Conservation (phyloP, 2,888 invertebrate genomes). For the Euphydryas editha region DNA sequence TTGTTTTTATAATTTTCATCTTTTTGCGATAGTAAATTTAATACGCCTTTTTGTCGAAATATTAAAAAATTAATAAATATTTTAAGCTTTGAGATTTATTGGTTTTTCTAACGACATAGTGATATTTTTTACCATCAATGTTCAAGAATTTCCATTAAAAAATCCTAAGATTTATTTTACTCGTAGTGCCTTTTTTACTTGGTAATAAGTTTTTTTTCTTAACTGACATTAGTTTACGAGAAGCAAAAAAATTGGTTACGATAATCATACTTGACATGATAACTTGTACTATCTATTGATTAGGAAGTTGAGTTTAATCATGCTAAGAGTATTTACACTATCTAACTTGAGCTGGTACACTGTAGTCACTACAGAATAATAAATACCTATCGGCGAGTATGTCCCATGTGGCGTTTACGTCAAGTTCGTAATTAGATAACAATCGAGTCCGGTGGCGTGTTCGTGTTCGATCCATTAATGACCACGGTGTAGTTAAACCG, state of each 20-base stretch:
- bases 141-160: too few relatives aligned
- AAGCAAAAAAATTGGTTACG: neutral
- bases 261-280: neutral
- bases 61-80: too few relatives aligned
- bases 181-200: too few relatives aligned
- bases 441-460: constrained; percentile 63
- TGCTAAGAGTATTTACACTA: neutral
- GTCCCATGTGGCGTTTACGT: constrained; percentile 70
- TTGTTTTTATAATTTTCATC: too few relatives aligned
- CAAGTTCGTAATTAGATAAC: constrained; percentile 79
- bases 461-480: constrained; percentile 72
- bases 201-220: too few relatives aligned
- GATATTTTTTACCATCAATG: too few relatives aligned
- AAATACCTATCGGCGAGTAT: constrained; percentile 47
- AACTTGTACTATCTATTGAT: neutral
- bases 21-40: too few relatives aligned
- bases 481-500: constrained; percentile 51
- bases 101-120: too few relatives aligned
- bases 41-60: too few relatives aligned
- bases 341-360: neutral
- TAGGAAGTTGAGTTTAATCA: neutral
- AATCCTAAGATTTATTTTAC: too few relatives aligned
- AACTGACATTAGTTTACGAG: neutral
- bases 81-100: too few relatives aligned
- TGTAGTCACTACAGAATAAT: constrained; percentile 59